A percentile compares a stretch with the other conserved stretches of the same genome.
phyloP scores from a whole-genome alignment of 37 sponge, comb jelly and placozoan species.

The Aplysina aerophoba region DNA sequence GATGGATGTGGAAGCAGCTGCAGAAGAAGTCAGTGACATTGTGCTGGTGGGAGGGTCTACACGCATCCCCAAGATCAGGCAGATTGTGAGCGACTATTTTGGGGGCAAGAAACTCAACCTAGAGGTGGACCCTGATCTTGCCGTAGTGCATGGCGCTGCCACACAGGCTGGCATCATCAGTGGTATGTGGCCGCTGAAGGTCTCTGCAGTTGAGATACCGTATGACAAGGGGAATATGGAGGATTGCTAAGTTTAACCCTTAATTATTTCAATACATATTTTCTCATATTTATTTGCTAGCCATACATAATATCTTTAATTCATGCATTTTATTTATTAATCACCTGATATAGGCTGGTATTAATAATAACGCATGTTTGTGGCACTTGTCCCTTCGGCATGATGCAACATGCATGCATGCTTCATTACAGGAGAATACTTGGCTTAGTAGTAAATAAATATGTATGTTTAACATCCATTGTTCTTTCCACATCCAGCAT shows the following conservation, averaged over 20 bases:
- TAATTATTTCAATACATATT: constrained; percentile 2
- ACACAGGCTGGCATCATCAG: constrained; percentile 66
- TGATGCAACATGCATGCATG: too few species aligned
- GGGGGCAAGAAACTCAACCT: constrained; percentile 60
- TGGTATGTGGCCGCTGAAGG: constrained; percentile 74
- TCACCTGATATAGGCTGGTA: too few species aligned
- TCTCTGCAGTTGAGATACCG: constrained; percentile 62
- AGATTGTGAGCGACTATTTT: constrained; percentile 61
- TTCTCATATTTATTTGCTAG: too few species aligned
- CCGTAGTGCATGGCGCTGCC: constrained; percentile 63
- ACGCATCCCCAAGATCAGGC: constrained; percentile 56
- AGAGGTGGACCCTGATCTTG: constrained; percentile 67
- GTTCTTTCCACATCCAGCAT: too few species aligned
- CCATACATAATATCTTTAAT: too few species aligned
- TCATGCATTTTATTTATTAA: too few species aligned
- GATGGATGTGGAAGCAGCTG: constrained; percentile 35
- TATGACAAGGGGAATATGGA: not conserved
- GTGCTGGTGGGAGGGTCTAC: constrained; percentile 77
- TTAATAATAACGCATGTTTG: too few species aligned
- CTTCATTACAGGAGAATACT: too few species aligned
- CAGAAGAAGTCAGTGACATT: constrained; percentile 52
- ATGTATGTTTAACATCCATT: too few species aligned
- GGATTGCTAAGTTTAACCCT: not conserved
- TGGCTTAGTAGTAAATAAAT: too few species aligned
- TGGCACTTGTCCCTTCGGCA: too few species aligned